Evolutionary conservation across 2,113 vertebrate genomes (phyloP).

Genomic region (Amia ocellicauda): DNA sequence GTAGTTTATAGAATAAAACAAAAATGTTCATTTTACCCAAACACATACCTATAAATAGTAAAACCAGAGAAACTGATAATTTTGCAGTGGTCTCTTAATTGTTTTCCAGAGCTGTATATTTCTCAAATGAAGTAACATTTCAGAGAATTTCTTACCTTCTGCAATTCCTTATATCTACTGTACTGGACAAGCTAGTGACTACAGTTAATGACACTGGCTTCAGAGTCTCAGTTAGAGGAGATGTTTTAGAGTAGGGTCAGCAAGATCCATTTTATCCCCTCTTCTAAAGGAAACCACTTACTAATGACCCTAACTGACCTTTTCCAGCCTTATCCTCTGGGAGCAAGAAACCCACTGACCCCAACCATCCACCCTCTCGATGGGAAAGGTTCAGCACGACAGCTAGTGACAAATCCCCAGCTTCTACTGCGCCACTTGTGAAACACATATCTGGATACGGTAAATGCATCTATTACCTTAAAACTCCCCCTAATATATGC

Average conservation of each 20-base stretch:
- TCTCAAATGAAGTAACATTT: too few species aligned
- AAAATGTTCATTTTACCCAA: too few species aligned
- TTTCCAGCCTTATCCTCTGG: neutral
- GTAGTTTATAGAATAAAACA: too few species aligned
- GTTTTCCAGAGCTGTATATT: too few species aligned
- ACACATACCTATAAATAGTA: too few species aligned
- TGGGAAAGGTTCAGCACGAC: neutral
- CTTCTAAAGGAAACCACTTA: neutral
- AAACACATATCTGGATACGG: too few species aligned
- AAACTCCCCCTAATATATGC: constrained; percentile 1
- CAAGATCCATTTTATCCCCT: constrained; percentile 3
- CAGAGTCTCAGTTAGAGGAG: too few species aligned
- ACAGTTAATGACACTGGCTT: neutral
- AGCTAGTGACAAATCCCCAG: neutral
- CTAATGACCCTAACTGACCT: neutral
- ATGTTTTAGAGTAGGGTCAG: constrained; percentile 11
- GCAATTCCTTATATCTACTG: neutral
- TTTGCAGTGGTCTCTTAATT: too few species aligned
- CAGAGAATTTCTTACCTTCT: neutral
- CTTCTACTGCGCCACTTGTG: neutral
- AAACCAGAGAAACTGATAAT: too few species aligned
- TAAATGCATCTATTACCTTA: neutral
- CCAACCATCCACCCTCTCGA: neutral
- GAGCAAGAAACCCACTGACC: neutral
- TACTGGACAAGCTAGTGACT: neutral